phyloP scores from a whole-genome alignment of 2,113 vertebrate genomes.

The Cynoglossus semilaevis region DNA sequence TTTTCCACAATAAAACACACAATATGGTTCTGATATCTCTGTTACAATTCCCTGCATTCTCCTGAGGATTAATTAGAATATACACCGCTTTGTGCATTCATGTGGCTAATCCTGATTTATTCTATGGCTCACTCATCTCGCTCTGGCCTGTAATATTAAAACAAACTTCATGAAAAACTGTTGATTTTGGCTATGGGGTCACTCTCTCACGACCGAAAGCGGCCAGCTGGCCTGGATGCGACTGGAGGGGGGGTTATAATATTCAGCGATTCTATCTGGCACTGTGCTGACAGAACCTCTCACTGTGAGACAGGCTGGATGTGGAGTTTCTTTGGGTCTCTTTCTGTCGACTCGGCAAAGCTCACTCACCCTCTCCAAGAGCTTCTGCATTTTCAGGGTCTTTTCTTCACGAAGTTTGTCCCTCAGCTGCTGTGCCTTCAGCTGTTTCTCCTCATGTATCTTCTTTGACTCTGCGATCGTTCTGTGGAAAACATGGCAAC shows the following conservation, averaged over 20 bases:
- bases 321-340: conserved; percentile 31
- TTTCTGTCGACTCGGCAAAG: conserved; percentile 38
- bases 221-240: conserved; percentile 54
- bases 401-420: conserved; percentile 98
- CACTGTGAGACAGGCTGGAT: conserved; percentile 36
- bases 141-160: conserved; percentile 52
- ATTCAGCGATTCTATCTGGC: conserved; percentile 67
- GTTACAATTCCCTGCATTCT: conserved; percentile 22
- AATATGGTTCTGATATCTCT: conserved; percentile 23
- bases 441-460: conserved; percentile 99
- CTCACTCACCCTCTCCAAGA: conserved; percentile 91
- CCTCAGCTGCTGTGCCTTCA: conserved; percentile 96
- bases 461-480: conserved; percentile 99
- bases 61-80: conserved; percentile 47
- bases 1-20: conserved; percentile 21
- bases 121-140: conserved; percentile 49
- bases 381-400: conserved; percentile 94
- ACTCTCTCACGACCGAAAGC: conserved; percentile 54
- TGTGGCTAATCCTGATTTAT: conserved; percentile 65
- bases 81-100: conserved; percentile 57
- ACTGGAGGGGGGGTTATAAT: conserved; percentile 50
- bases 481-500: conserved; percentile 75
- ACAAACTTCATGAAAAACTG: conserved; percentile 68
- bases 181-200: conserved; percentile 56
- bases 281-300: conserved; percentile 61